These are phyloP conservation scores for Lepidurus apus DNA, from an alignment of 1,140 invertebrate genomes.

Conservation along the genomic window DNA sequence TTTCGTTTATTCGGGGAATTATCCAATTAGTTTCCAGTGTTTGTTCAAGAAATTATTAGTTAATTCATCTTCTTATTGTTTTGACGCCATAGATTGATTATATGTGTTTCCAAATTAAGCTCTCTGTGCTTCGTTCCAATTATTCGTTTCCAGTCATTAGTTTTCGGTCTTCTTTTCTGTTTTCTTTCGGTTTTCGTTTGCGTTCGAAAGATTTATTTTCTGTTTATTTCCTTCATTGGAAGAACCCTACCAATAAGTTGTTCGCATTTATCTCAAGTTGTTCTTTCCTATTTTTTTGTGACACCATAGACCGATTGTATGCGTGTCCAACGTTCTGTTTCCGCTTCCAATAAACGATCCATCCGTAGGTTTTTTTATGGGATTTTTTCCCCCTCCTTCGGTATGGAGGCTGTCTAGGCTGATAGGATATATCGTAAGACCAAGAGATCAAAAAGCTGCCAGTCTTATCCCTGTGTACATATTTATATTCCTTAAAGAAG, in stretches of 20 bases:
- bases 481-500: not conserved
- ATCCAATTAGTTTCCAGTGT: not conserved
- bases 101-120: too few species aligned
- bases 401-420: not conserved
- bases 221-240: not conserved
- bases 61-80: too few species aligned
- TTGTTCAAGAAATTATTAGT: not conserved
- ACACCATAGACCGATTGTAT: not conserved
- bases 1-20: not conserved
- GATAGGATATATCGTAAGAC: constrained; percentile 9
- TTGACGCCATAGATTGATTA: too few species aligned
- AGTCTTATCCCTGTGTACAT: not conserved
- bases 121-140: too few species aligned
- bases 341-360: not conserved
- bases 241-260: not conserved
- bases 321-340: constrained; percentile 1
- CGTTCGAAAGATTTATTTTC: not conserved
- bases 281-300: not conserved
- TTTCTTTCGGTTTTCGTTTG: not conserved
- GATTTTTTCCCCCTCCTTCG: not conserved
- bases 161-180: too few species aligned
- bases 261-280: not conserved
- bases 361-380: not conserved
- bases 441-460: constrained; percentile 7
- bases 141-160: too few species aligned